These are phyloP conservation scores for Arenaria interpres DNA, from an alignment of 2,113 vertebrate species.

Conservation along the genomic window DNA sequence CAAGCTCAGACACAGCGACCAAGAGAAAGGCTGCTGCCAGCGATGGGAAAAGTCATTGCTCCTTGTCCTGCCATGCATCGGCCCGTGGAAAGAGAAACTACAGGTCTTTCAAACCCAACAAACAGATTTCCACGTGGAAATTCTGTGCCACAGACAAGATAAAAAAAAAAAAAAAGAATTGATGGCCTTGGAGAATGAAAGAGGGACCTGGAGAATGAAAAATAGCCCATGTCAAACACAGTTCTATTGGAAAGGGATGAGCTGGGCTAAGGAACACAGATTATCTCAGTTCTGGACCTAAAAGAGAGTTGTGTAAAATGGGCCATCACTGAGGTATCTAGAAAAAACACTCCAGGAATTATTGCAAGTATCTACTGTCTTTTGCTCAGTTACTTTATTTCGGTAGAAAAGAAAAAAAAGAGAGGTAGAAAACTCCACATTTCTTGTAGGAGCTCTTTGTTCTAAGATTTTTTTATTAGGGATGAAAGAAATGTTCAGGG, in stretches of 20 bases:
- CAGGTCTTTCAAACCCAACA: background rate
- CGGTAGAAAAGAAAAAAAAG: fast-evolving
- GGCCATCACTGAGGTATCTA: background rate
- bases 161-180: background rate
- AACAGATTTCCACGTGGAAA: background rate
- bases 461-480: background rate
- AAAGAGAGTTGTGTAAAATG: background rate
- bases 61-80: background rate
- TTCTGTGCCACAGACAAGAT: background rate
- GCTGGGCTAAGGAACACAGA: background rate
- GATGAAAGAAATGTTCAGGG: slow-evolving; percentile 12
- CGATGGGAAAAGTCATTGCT: background rate
- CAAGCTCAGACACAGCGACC: background rate
- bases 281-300: background rate
- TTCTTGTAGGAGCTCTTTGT: background rate
- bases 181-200: background rate
- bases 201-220: background rate
- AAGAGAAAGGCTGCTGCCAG: background rate
- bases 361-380: background rate
- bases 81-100: background rate
- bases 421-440: background rate
- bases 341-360: background rate
- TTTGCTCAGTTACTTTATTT: background rate
- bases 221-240: background rate
- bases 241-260: background rate